Evolutionary conservation across 2,797 vertebrate genomes (phyloP).

Genomic region (Peromyscus eremicus): DNA sequence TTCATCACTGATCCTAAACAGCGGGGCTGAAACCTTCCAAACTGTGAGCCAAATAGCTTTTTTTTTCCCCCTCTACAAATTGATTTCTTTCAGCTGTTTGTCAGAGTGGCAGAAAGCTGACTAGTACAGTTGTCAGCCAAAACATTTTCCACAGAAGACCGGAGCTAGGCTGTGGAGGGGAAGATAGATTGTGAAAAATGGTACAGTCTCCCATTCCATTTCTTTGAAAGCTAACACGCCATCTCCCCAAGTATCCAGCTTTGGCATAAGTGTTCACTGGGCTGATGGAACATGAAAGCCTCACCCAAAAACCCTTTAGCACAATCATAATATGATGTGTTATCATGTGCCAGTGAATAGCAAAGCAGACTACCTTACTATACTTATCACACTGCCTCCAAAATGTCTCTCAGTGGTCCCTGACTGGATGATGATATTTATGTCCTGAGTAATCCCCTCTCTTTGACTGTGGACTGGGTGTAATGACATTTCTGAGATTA

Average conservation of each 20-base stretch:
- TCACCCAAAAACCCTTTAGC: neutral
- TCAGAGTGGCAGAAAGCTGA: neutral
- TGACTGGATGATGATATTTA: neutral
- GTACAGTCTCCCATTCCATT: neutral
- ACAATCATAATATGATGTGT: neutral
- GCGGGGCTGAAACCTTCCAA: neutral
- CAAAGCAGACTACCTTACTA: neutral
- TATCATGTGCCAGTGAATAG: neutral
- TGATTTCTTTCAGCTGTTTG: neutral
- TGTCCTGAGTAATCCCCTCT: neutral
- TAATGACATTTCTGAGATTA: conserved; percentile 1
- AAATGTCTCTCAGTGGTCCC: neutral
- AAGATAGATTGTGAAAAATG: neutral
- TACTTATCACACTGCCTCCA: neutral
- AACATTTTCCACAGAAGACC: neutral
- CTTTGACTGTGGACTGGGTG: neutral
- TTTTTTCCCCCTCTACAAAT: neutral
- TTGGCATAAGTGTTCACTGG: neutral
- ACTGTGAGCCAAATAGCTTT: neutral
- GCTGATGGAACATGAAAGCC: neutral
- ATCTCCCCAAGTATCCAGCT: neutral
- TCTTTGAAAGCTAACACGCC: neutral
- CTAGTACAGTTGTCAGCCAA: neutral
- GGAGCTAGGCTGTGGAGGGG: neutral
- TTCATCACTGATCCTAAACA: neutral